Evolutionary conservation across 1,140 invertebrate species (phyloP), one percentile per base, ranked within the genome.

Genomic region (Apis dorsata): DNA sequence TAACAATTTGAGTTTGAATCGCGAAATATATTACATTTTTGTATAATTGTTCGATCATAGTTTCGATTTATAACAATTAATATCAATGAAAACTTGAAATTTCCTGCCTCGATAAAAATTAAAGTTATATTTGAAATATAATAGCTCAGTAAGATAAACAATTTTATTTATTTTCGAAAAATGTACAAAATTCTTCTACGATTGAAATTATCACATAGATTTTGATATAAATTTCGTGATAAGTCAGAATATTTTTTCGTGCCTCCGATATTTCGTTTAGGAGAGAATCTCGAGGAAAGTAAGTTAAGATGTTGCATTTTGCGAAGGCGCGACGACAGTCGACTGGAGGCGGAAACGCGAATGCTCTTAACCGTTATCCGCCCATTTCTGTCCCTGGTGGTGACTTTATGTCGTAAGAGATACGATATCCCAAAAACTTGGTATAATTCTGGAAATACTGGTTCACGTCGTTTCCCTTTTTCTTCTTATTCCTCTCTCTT

Each of bases 361-460:
- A 57, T 51, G 57, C 63, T 28, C 60, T 66, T 57, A 55, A 1
- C 79, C 19, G 63, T 53, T 68, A 80, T 63, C 24, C 49, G 49
- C 60, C 11, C 34, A n/a, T 79, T 44, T 2, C 10, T 34, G 71
- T 24, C 51, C 28, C 51, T 24, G 24, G 53, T 2, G 57, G 24
- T 57, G 74, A 49, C 55, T 81, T 85, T 68, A 72, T 44, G 21
- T 62, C 53, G 21, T 60, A 13, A 77, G 74, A 88, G 75, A 87
- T 87, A 87, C 85, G 85, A 77, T 69, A 85, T 85, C 62, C 65
- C 34, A 44, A 28, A 44, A 86, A 55, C 66, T 85, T 70, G 76
- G 72, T 66, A 85, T 88, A 87, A 88, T 87, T 76, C 76, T 60
- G 72, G 76, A 85, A 82, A 76, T 73, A 65, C 63, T 60, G 73